phyloP scores from a whole-genome alignment of 2,888 invertebrate species.

The Brachynemurus nebulosus region DNA sequence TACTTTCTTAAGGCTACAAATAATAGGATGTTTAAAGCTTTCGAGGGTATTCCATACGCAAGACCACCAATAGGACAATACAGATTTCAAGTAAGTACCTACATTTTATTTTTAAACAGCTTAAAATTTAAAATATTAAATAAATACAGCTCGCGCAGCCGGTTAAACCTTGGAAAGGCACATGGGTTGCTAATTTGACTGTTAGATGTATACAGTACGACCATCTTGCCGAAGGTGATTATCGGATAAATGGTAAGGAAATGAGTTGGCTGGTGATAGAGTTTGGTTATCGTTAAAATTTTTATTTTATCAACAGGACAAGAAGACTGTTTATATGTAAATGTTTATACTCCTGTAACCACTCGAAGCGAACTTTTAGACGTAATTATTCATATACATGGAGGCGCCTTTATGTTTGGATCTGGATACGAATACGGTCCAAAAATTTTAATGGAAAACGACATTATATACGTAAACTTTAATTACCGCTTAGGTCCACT shows the following conservation, averaged over 20 bases:
- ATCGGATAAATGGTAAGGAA: too few relatives aligned
- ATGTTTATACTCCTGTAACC: slow-evolving; percentile 17
- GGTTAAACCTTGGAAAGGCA: slow-evolving; percentile 45
- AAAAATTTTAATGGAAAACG: slow-evolving; percentile 21
- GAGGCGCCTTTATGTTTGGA: slow-evolving; percentile 26
- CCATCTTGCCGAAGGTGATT: too few relatives aligned
- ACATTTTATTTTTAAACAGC: too few relatives aligned
- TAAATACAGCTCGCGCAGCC: slow-evolving; percentile 42
- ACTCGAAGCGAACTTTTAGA: slow-evolving; percentile 19
- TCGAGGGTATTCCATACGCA: slow-evolving; percentile 53
- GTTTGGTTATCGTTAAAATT: background rate
- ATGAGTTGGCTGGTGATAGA: too few relatives aligned
- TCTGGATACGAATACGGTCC: slow-evolving; percentile 22
- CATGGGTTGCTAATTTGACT: slow-evolving; percentile 48
- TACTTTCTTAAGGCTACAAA: background rate
- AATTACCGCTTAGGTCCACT: slow-evolving; percentile 12
- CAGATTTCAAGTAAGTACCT: slow-evolving; percentile 35
- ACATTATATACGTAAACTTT: slow-evolving; percentile 21
- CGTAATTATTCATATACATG: slow-evolving; percentile 27
- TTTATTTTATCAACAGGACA: slow-evolving; percentile 10
- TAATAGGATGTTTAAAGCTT: slow-evolving; percentile 35
- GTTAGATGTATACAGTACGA: slow-evolving; percentile 29
- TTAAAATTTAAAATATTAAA: too few relatives aligned
- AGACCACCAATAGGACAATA: slow-evolving; percentile 45
- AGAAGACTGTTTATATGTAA: slow-evolving; percentile 18